A percentile compares a stretch with the other conserved stretches of the same genome.
These are phyloP conservation scores for Styela clava DNA, from an alignment of 23 tunicate genomes.

Conservation along the genomic window DNA sequence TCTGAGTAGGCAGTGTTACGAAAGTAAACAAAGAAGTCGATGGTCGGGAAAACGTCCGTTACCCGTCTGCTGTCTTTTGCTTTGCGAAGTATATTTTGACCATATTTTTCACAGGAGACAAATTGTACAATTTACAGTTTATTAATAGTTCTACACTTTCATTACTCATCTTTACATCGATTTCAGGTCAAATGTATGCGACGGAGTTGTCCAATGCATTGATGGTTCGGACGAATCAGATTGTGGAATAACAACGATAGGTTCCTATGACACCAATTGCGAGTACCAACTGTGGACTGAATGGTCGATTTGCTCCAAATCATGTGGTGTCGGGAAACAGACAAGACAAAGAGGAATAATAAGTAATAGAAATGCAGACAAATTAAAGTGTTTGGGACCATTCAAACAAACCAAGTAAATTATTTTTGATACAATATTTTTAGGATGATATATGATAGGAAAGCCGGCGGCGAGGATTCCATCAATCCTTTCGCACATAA, in stretches of 20 bases:
- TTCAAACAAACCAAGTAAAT: conserved; percentile 44
- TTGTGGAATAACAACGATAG: neutral
- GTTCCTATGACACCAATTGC: conserved; percentile 15
- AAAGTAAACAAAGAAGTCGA: too few species aligned
- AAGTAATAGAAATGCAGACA: neutral
- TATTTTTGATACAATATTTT: neutral
- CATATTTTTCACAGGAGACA: too few species aligned
- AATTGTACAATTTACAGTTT: too few species aligned
- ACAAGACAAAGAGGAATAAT: conserved; percentile 42
- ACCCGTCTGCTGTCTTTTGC: too few species aligned
- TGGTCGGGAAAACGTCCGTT: too few species aligned
- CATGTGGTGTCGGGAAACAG: conserved; percentile 66
- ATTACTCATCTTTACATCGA: too few species aligned
- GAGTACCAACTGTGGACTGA: conserved; percentile 35
- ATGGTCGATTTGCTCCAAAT: conserved; percentile 64
- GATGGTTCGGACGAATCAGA: conserved; percentile 51
- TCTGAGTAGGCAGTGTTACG: too few species aligned
- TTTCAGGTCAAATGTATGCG: conserved; percentile 35
- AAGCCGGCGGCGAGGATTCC: too few species aligned
- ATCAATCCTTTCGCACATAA: too few species aligned
- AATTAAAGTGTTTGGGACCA: conserved; percentile 34
- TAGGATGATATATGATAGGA: too few species aligned
- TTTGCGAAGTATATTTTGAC: too few species aligned
- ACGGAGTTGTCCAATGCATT: conserved; percentile 42
- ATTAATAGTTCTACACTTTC: too few species aligned